Conservation (phyloP, 1,140 invertebrate species). For the Conopomorpha cramerella region DNA sequence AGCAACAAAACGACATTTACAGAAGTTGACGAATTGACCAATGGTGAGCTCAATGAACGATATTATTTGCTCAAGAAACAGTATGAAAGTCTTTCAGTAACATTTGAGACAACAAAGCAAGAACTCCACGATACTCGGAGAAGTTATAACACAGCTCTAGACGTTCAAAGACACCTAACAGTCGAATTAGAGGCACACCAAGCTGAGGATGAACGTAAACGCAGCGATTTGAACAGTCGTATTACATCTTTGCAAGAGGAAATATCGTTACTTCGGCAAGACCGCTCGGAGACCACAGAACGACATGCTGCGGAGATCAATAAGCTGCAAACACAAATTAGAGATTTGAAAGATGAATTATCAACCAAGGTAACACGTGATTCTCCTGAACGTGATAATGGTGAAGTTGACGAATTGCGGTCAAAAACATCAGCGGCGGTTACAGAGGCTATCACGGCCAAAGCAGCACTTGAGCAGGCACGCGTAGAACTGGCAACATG, state of each 20-base stretch:
- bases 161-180: conserved; percentile 43
- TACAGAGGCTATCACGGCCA: conserved; percentile 22
- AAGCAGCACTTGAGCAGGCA: conserved; percentile 27
- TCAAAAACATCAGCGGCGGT: conserved; percentile 16
- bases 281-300: conserved; percentile 22
- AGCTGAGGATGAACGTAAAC: conserved; percentile 28
- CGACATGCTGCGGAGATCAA: conserved; percentile 26
- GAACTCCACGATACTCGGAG: conserved; percentile 43
- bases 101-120: conserved; percentile 42
- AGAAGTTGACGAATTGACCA: conserved; percentile 31
- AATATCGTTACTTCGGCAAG: conserved; percentile 25
- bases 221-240: conserved; percentile 23
- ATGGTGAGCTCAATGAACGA: conserved; percentile 35
- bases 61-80: conserved; percentile 48
- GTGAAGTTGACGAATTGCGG: conserved; percentile 32
- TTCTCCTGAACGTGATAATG: conserved; percentile 28
- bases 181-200: conserved; percentile 46
- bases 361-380: conserved; percentile 12
- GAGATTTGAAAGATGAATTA: conserved; percentile 30
- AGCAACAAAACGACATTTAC: conserved; percentile 42
- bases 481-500: conserved; percentile 23
- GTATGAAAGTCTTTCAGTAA: conserved; percentile 31
- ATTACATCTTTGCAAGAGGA: conserved; percentile 36
- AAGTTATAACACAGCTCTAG: conserved; percentile 44
- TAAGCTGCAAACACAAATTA: conserved; percentile 28